These are phyloP conservation scores for Xiphophorus hellerii DNA, from an alignment of 2,113 vertebrate genomes.

Conservation along the genomic window DNA sequence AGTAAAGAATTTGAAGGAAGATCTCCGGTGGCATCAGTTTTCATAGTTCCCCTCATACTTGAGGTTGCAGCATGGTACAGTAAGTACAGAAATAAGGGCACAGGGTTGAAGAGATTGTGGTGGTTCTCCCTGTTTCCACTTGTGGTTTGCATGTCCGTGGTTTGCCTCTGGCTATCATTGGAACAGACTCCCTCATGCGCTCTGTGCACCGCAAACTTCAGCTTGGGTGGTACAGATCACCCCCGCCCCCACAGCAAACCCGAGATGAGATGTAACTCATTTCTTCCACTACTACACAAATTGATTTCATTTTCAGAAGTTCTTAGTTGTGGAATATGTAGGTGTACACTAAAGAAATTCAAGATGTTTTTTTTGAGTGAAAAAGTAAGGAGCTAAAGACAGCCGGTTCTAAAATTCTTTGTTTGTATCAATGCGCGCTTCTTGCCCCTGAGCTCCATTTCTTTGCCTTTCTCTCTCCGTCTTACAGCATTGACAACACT, in stretches of 20 bases:
- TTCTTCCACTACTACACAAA: slow-evolving; percentile 50
- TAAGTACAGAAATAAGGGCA: slow-evolving; percentile 72
- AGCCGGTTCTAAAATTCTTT: slow-evolving; percentile 13
- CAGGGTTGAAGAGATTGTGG: slow-evolving; percentile 51
- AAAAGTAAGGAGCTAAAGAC: background rate
- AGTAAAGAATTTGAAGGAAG: slow-evolving; percentile 52
- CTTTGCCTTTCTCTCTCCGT: slow-evolving; percentile 28
- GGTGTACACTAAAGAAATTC: background rate
- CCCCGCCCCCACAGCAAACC: slow-evolving; percentile 21
- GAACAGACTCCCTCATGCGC: slow-evolving; percentile 48
- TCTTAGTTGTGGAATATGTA: background rate
- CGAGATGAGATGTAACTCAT: slow-evolving; percentile 60
- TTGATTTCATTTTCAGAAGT: slow-evolving; percentile 38
- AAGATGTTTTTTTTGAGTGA: background rate
- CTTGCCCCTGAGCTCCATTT: slow-evolving; percentile 11
- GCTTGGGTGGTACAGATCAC: slow-evolving; percentile 60
- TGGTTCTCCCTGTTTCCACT: slow-evolving; percentile 76
- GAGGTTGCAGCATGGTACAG: slow-evolving; percentile 59
- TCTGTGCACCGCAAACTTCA: slow-evolving; percentile 58
- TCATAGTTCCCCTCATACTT: slow-evolving; percentile 69
- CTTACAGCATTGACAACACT: slow-evolving; percentile 84
- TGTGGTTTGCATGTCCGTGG: slow-evolving; percentile 72
- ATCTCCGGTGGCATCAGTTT: slow-evolving; percentile 39
- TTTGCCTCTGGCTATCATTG: slow-evolving; percentile 54
- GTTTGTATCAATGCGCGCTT: slow-evolving; percentile 12